Percentiles rank a stretch among this genome's conserved stretches.
Evolutionary conservation across 2,888 invertebrate genomes (phyloP).

Genomic region (Lithosia quadra): DNA sequence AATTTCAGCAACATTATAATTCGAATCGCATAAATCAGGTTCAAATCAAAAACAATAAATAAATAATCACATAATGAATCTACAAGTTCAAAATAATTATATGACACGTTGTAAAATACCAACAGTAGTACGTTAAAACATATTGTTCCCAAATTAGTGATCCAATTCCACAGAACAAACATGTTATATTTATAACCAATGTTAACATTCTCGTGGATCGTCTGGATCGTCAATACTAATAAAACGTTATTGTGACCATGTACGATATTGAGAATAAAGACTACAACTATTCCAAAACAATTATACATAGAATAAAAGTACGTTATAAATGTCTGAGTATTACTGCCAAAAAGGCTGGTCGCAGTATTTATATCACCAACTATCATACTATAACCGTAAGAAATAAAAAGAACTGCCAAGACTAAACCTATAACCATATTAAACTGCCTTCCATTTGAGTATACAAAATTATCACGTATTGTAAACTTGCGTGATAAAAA

Average conservation of each 20-base stretch:
- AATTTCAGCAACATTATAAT: conserved; percentile 8
- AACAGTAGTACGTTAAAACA: neutral
- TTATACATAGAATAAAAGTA: neutral
- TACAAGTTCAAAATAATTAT: neutral
- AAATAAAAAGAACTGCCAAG: neutral
- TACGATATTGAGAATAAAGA: neutral
- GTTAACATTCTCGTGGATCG: neutral
- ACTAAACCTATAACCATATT: neutral
- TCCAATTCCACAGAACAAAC: conserved; percentile 20
- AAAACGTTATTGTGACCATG: conserved; percentile 10
- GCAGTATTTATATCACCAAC: neutral
- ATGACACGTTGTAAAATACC: neutral
- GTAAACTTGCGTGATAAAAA: conserved; percentile 32
- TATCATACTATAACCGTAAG: neutral
- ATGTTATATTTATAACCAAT: neutral
- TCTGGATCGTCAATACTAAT: conserved; percentile 11
- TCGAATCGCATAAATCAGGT: conserved; percentile 2
- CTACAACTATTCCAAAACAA: neutral
- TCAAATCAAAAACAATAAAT: conserved; percentile 1
- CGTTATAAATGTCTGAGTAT: neutral
- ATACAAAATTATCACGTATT: conserved; percentile 28
- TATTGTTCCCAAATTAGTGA: neutral
- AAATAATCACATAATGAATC: neutral
- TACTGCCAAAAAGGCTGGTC: neutral
- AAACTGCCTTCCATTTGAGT: conserved; percentile 13